Evolutionary conservation across 2,113 vertebrate species (phyloP).

Genomic region (Rhabdomys dilectus): DNA sequence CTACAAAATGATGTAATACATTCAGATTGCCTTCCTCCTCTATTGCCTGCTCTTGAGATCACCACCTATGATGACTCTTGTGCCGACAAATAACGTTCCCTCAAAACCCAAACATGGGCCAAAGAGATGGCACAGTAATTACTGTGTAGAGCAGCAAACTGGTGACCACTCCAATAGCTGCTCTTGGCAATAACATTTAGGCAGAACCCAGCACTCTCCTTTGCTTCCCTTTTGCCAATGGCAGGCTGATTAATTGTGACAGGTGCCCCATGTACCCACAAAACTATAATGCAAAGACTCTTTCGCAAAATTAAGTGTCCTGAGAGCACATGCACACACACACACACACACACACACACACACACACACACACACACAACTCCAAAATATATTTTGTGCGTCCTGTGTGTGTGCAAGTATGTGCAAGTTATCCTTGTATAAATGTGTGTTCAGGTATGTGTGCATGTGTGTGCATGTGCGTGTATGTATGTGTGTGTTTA

Average conservation of each 20-base stretch:
- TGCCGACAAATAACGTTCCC: neutral
- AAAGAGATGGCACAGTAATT: neutral
- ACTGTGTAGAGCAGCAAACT: neutral
- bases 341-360: neutral
- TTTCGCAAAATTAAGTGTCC: neutral
- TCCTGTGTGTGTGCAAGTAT: neutral
- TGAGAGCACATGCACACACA: neutral
- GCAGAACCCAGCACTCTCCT: neutral
- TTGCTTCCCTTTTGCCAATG: neutral
- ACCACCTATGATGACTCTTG: neutral
- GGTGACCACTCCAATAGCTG: neutral
- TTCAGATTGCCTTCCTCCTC: neutral
- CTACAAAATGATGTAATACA: neutral
- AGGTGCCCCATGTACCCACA: neutral
- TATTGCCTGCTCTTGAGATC: neutral
- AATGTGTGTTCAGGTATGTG: no score
- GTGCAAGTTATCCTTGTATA: no score
- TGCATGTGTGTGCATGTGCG: neutral
- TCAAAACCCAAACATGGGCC: neutral
- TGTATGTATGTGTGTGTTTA: neutral
- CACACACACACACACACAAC: neutral
- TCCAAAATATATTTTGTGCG: neutral
- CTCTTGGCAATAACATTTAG: slow-evolving; percentile 25
- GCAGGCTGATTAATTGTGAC: neutral
- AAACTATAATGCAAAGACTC: neutral